Evolutionary conservation across 2,797 vertebrate genomes (phyloP), one percentile per base, ranked within the genome.

Genomic region (Anniella stebbinsi): DNA sequence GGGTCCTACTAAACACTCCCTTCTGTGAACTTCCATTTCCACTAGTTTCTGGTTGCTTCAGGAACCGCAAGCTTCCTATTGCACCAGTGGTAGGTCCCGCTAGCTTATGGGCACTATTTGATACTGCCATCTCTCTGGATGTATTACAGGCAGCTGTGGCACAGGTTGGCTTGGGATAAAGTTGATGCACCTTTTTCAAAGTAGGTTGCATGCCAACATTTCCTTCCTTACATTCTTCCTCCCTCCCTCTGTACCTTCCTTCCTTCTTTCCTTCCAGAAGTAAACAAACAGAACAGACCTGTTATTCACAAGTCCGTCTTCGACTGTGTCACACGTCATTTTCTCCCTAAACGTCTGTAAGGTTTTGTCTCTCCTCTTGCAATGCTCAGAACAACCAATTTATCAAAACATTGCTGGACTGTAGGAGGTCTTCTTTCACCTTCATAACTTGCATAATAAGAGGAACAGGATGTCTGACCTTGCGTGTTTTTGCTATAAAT

Each of bases 271-370:
- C 33, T 54, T 69, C 66, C 17, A 57, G 36, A 70, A 33, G 36
- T 30, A 92, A 51, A 83, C 75, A 54, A 45, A 69, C 0, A 76
- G 28, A 70, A 75, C 2, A 72, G 41, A 82, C 1, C 0, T 86
- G 41, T 41, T 81, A 36, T 78, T 92, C 76, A 78, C 30, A 84
- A 57, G 63, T 91, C 38, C 86, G 10, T 92, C 94, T 75, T 88
- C 45, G 41, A 48, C 41, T 57, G 38, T 45, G 41, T 3, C 25
- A 57, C 1, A 38, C 13, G 30, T 45, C 41, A 89, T 8, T 85
- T 88, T 92, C 85, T 76, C 84, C 84, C 25, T 76, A 41, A 36
- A 67, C 2, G 86, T 18, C 89, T 88, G 1, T 38, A 80, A 15
- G 6, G 28, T 69, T 91, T 23, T 88, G 1, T 48, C 45, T 86